Evolutionary conservation across 2,797 vertebrate species (phyloP).

Genomic region (Propithecus deckenii): DNA sequence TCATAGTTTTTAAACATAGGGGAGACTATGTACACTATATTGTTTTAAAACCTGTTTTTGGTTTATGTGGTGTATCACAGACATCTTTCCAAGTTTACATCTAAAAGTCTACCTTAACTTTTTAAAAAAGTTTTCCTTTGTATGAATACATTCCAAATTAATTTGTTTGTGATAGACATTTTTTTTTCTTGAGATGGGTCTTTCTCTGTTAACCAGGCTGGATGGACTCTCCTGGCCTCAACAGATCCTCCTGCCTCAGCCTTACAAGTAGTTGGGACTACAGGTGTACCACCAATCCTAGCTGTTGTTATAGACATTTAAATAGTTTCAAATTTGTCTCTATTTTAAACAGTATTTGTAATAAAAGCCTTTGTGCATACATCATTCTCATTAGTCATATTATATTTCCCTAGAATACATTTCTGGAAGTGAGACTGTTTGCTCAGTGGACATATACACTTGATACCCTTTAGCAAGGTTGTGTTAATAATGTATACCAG

Average conservation of each 20-base stretch:
- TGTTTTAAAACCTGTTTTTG: conserved; percentile 16
- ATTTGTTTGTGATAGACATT: not conserved
- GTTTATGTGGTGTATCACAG: not conserved
- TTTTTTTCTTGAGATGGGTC: not conserved
- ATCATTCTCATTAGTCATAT: not conserved
- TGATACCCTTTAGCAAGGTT: not conserved
- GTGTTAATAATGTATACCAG: not conserved
- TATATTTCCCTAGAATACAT: not conserved
- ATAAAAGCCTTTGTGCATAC: not conserved
- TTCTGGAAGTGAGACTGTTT: not conserved
- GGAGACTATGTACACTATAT: not conserved
- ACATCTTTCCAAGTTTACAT: not conserved
- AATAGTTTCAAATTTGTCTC: not conserved
- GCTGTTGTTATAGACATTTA: conserved; percentile 1
- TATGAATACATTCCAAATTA: not conserved
- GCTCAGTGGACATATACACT: not conserved
- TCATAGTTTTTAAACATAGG: not conserved
- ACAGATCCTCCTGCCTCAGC: not conserved
- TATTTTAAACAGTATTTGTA: not conserved
- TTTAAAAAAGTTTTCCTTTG: not conserved
- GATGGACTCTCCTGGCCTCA: not conserved
- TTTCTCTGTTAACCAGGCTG: not conserved
- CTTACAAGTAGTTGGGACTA: not conserved
- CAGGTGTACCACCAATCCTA: not conserved
- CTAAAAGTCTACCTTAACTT: not conserved